Base-by-base conservation (phyloP, 2,797 vertebrate species). In the Lepus oiostolus region DNA sequence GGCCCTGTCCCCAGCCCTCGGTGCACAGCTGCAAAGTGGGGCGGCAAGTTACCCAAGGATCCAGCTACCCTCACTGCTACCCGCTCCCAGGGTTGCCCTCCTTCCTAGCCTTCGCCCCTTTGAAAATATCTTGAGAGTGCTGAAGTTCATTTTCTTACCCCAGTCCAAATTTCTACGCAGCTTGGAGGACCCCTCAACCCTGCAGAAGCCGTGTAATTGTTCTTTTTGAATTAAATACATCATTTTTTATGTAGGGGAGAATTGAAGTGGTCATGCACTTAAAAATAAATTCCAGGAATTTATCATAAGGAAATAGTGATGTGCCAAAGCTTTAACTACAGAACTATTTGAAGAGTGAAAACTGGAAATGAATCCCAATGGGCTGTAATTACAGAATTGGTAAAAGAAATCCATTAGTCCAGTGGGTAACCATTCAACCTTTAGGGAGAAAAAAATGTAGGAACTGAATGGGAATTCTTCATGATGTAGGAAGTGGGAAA, bases 261-360 rank as follows among this genome's bases (percentile, higher is more conserved):
- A 74, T 21, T 24, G 22, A 65, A 83, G 85, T 86, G 75, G 42
- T 65, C 21, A 68, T 12, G 5, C 74, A 82, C 35, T 87, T 86
- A 70, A 88, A 90, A 95, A 76, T 84, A 89, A 92, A 93, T 80
- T 47, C 35, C 65, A 75, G 65, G 77, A 58, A 47, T 83, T 83
- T 88, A 32, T 67, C 28, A 4, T 65, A 72, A 91, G 75, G 70
- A 86, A 81, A 70, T 54, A 52, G 32, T 63, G 63, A 76, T 38
- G 8, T 54, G 68, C 54, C 70, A 65, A 79, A 84, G 26, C n/a
- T 88, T 93, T 72, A 75, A 75, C 26, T 19, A 38, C 52, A 76
- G 70, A 67, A 42, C 68, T 47, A 32, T 32, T 71, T 80, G 19
- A 74, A 85, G 75, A 92, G 28, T 63, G 54, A 79, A 72, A 92